Evolutionary conservation across 2,888 invertebrate genomes (phyloP).

Genomic region (Diadegma fenestrale): DNA sequence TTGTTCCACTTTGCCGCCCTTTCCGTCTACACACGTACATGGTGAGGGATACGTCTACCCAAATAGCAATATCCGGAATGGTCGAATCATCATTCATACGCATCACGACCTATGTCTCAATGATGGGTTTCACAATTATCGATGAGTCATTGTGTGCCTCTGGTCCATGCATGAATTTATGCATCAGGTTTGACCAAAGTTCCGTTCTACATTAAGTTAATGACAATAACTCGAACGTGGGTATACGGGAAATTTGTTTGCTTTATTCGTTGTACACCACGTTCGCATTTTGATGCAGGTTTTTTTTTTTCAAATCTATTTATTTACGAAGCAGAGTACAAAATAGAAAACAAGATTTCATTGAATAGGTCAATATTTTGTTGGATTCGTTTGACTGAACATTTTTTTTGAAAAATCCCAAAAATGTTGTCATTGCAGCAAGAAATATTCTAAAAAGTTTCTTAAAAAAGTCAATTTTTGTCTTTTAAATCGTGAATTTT

Average conservation of each 20-base stretch:
- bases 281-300: too few species aligned
- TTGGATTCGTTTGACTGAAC: too few species aligned
- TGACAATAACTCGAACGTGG: constrained; percentile 41
- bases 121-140: constrained; percentile 52
- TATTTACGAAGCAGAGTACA: too few species aligned
- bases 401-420: too few species aligned
- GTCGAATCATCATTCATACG: constrained; percentile 47
- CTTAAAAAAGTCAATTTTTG: too few species aligned
- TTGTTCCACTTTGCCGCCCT: too few species aligned
- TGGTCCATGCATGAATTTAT: neutral
- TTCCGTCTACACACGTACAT: neutral
- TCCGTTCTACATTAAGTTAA: constrained; percentile 25
- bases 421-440: too few species aligned
- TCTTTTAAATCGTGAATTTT: too few species aligned
- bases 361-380: too few species aligned
- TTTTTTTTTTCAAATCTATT: too few species aligned
- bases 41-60: neutral
- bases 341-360: too few species aligned
- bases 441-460: too few species aligned
- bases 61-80: constrained; percentile 47
- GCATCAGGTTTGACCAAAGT: neutral
- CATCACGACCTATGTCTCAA: constrained; percentile 29
- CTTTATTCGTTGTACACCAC: neutral
- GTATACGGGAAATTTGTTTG: neutral
- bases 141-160: constrained; percentile 38